A percentile compares a stretch with the other conserved stretches of the same genome.
Evolutionary conservation across 2,113 vertebrate species (phyloP).

Genomic region (Bufo bufo): DNA sequence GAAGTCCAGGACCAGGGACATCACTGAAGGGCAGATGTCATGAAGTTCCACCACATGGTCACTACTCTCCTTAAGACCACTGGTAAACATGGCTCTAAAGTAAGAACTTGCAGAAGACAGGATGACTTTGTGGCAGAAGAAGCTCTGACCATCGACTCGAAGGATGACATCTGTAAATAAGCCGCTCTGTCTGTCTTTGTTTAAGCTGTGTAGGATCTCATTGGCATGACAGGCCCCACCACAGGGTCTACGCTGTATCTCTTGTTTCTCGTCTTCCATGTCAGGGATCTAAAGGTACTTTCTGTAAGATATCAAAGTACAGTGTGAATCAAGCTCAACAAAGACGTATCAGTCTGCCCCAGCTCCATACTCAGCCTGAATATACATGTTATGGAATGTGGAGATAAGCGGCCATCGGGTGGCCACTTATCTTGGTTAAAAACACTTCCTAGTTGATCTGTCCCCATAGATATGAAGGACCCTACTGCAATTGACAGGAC

Average conservation of each 20-base stretch:
- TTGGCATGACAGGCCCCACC: constrained; percentile 67
- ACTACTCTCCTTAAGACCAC: constrained; percentile 63
- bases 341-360: neutral
- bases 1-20: constrained; percentile 73
- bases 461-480: neutral
- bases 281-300: constrained; percentile 50
- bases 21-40: constrained; percentile 61
- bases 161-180: constrained; percentile 77
- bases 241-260: constrained; percentile 60
- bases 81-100: constrained; percentile 74
- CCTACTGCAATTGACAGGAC: neutral
- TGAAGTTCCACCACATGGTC: constrained; percentile 64
- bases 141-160: constrained; percentile 67
- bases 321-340: neutral
- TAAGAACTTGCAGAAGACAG: constrained; percentile 75
- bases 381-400: neutral
- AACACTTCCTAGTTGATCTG: neutral
- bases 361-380: neutral
- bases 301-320: neutral
- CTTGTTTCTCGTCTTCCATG: neutral
- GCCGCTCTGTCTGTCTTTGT: constrained; percentile 66
- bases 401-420: neutral
- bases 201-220: constrained; percentile 74
- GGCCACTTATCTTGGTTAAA: neutral
- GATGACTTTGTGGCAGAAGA: constrained; percentile 77